phyloP scores from a whole-genome alignment of 2,113 vertebrate species.

The Bubo scandiacus region DNA sequence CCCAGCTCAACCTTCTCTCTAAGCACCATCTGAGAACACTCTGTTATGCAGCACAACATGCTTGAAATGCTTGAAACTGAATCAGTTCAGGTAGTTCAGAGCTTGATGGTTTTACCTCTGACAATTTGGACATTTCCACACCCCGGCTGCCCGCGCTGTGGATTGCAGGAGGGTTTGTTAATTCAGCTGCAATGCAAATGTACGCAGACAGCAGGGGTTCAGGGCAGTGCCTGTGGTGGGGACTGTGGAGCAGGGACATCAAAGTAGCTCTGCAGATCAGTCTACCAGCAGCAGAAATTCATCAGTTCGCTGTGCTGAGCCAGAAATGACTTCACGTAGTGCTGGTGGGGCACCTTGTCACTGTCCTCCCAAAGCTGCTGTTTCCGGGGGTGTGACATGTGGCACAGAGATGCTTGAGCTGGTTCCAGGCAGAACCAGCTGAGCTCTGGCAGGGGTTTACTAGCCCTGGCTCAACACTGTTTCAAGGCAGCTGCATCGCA shows the following conservation, averaged over 20 bases:
- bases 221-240: not conserved
- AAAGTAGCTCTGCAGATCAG: not conserved
- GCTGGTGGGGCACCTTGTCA: not conserved
- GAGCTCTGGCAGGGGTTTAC: not conserved
- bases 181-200: not conserved
- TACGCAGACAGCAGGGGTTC: not conserved
- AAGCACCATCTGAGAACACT: not conserved
- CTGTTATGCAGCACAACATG: not conserved
- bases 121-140: not conserved
- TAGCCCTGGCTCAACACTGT: not conserved
- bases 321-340: not conserved
- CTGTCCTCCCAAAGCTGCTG: not conserved
- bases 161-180: not conserved
- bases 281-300: not conserved
- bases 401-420: not conserved
- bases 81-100: conserved; percentile 12
- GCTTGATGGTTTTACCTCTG: not conserved
- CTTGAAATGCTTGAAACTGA: not conserved
- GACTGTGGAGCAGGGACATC: not conserved
- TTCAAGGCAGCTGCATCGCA: not conserved
- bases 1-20: not conserved
- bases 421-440: not conserved
- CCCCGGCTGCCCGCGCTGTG: not conserved
- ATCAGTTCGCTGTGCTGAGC: not conserved
- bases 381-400: not conserved